These are phyloP conservation scores for Bibio marci DNA, from an alignment of 2,888 invertebrate species.

Conservation along the genomic window DNA sequence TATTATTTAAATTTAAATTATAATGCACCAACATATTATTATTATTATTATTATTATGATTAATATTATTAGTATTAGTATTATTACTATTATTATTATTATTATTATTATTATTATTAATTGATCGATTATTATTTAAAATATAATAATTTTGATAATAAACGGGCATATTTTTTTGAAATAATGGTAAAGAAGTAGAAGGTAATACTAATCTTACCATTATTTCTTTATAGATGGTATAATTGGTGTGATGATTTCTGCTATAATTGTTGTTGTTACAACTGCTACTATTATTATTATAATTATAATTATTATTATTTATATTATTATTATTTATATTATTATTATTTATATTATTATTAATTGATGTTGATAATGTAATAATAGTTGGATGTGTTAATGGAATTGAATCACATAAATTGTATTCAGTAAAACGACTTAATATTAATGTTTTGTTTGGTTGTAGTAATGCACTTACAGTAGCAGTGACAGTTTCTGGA, in stretches of 20 bases:
- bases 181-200: background rate
- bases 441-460: no score
- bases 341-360: no score
- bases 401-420: no score
- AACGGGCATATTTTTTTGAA: conserved; percentile 1
- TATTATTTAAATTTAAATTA: conserved; percentile 2
- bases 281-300: no score
- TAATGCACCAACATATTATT: conserved; percentile 1
- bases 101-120: background rate
- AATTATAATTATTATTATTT: no score
- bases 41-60: background rate
- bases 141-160: background rate
- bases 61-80: conserved; percentile 1
- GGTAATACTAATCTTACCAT: conserved; percentile 10
- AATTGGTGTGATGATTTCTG: no score
- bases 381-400: no score
- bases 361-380: no score
- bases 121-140: background rate
- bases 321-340: no score
- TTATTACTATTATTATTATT: background rate
- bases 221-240: conserved; percentile 10
- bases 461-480: background rate
- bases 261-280: no score
- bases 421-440: no score
- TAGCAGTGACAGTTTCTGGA: background rate